These are phyloP conservation scores for Agrotis segetum DNA, from an alignment of 2,888 invertebrate genomes.

Conservation along the genomic window DNA sequence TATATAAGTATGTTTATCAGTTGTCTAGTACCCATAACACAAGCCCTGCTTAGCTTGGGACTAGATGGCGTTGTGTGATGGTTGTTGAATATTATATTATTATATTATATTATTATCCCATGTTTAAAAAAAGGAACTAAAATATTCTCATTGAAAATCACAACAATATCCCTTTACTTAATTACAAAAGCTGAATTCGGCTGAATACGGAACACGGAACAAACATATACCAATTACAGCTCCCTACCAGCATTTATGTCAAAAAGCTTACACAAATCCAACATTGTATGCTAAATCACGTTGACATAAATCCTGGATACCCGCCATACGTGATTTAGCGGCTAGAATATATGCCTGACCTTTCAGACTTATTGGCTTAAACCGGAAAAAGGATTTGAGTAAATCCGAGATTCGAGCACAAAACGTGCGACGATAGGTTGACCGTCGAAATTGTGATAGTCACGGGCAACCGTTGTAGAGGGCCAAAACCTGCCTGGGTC, in stretches of 20 bases:
- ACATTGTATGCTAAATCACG: slow-evolving; percentile 12
- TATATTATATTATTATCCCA: no score
- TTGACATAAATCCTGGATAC: slow-evolving; percentile 3
- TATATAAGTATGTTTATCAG: no score
- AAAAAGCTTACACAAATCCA: not conserved
- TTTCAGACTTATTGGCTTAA: slow-evolving; percentile 11
- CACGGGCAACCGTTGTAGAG: no score
- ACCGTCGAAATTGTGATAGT: no score
- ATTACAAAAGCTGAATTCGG: not conserved
- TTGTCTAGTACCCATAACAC: no score
- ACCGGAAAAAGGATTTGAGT: slow-evolving; percentile 24
- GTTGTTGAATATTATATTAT: no score
- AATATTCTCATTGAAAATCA: not conserved
- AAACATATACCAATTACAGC: not conserved
- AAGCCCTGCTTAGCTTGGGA: no score
- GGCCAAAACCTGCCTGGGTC: no score
- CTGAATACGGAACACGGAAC: not conserved
- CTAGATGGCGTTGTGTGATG: no score
- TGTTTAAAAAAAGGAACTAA: no score
- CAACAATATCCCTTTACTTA: not conserved
- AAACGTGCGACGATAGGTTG: not conserved
- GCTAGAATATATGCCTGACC: slow-evolving; percentile 29
- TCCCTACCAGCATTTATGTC: not conserved
- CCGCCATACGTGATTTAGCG: slow-evolving; percentile 9
- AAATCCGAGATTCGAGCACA: not conserved